A percentile compares a stretch with the other conserved stretches of the same genome.
These are phyloP conservation scores for Periphyllus acericola DNA, from an alignment of 2,888 invertebrate genomes.

Conservation along the genomic window DNA sequence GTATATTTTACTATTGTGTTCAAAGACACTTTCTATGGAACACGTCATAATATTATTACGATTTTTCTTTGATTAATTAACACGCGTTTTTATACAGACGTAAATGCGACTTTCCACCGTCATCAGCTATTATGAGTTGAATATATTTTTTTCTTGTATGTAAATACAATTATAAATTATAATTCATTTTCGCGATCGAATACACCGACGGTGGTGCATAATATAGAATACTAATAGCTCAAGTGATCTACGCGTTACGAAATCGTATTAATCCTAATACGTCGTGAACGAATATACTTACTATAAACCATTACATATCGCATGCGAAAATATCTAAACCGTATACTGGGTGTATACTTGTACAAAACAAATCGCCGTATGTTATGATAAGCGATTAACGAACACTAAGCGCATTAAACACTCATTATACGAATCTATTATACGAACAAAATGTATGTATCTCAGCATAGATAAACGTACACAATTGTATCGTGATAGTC, in stretches of 20 bases:
- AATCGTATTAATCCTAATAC: neutral
- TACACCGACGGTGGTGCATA: neutral
- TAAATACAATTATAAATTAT: neutral
- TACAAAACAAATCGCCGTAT: neutral
- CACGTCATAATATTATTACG: constrained; percentile 18
- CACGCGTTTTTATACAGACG: neutral
- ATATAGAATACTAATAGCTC: neutral
- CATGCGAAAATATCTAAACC: neutral
- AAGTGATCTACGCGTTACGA: neutral
- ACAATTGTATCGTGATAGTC: too few species aligned
- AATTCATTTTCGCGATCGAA: neutral
- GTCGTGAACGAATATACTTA: too few species aligned
- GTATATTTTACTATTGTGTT: constrained; percentile 19
- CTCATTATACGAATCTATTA: too few species aligned
- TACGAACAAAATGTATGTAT: too few species aligned
- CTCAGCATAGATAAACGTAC: too few species aligned
- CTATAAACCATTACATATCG: neutral
- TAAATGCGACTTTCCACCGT: neutral
- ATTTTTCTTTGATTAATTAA: constrained; percentile 23
- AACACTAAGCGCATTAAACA: too few species aligned
- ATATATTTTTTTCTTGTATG: neutral
- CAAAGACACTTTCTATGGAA: constrained; percentile 34
- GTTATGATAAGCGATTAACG: too few species aligned
- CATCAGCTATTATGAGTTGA: neutral
- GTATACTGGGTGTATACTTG: neutral